Evolutionary conservation across 2,113 vertebrate species (phyloP), one percentile per base, ranked within the genome.

Genomic region (Hyla sarda): DNA sequence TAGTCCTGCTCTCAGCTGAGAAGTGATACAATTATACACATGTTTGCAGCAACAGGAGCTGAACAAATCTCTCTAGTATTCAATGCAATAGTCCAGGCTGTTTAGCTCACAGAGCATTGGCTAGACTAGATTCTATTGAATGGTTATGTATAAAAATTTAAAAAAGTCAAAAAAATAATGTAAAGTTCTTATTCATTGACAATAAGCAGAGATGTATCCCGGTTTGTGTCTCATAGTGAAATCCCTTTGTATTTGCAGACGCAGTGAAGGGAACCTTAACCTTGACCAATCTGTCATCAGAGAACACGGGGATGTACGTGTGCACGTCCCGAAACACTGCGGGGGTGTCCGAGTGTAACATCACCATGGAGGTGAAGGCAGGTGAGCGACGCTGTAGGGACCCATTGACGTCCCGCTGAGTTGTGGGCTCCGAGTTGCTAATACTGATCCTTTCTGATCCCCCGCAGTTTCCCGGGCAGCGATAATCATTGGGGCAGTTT

Each of bases 261-360:
- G 88, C 89, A 47, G 88, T 85, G 32, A 89, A 48, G 0, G 97
- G 97, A 21, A 93, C 90, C 0, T 90, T 98, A 89, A 94, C 83
- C 58, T 91, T 98, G 82, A 96, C 32, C 84, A 97, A 97, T 88
- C 92, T 98, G 85, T 96, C 93, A 69, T 88, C 87, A 0, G 93
- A 93, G 87, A 96, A 96, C 95, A 95, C 96, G 0, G 97, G 97
- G 80, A 92, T 94, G 84, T 98, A 97, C 32, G 45, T 93, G 88
- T 98, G 97, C 91, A 94, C 80, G 0, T 94, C 96, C 76, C 90
- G 76, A 76, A 98, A 97, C 88, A 5, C 71, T 0, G 95, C 93
- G 0, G 96, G 96, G 13, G 88, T 74, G 0, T 90, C 93, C 82
- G 90, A 21, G 75, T 98, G 97, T 91, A 92, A 90, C 85, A 90